Conservation (phyloP, 2,888 invertebrate species). For the Cerastoderma edule region DNA sequence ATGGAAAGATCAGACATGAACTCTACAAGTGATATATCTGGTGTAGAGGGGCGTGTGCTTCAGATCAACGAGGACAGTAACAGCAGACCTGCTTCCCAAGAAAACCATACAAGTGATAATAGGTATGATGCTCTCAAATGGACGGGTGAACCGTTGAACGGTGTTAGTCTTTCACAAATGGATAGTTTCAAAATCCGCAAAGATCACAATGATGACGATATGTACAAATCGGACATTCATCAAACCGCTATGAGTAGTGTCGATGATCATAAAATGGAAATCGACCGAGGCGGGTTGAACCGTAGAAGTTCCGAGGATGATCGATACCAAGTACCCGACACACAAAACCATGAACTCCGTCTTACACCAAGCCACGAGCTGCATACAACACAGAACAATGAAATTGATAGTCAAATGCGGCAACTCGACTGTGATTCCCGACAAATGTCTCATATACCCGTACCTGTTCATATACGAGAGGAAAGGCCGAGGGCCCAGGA, state of each 20-base stretch:
- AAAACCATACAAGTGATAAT: conserved; percentile 10
- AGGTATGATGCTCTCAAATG: conserved; percentile 45
- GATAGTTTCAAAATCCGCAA: conserved; percentile 39
- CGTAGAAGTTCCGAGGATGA: conserved; percentile 42
- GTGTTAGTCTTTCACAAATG: conserved; percentile 48
- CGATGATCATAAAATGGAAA: neutral
- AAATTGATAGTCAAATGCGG: conserved; percentile 38
- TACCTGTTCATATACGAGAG: conserved; percentile 35
- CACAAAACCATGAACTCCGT: conserved; percentile 44
- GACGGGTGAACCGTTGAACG: conserved; percentile 46
- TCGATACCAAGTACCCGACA: conserved; percentile 55
- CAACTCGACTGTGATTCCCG: conserved; percentile 32
- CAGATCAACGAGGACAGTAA: neutral
- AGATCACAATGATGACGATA: conserved; percentile 14
- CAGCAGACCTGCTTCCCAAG: neutral
- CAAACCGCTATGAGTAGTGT: conserved; percentile 8
- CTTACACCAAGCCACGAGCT: conserved; percentile 9
- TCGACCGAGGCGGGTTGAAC: conserved; percentile 1
- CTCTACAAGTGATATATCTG: conserved; percentile 13
- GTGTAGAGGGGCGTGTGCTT: conserved; percentile 7
- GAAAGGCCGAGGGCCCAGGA: conserved; percentile 22
- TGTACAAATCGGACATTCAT: neutral
- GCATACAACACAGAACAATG: conserved; percentile 24
- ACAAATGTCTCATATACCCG: conserved; percentile 28
- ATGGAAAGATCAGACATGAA: neutral